These are phyloP conservation scores for Ophthalmolycus amberensis DNA, from an alignment of 2,113 vertebrate species.

Conservation along the genomic window DNA sequence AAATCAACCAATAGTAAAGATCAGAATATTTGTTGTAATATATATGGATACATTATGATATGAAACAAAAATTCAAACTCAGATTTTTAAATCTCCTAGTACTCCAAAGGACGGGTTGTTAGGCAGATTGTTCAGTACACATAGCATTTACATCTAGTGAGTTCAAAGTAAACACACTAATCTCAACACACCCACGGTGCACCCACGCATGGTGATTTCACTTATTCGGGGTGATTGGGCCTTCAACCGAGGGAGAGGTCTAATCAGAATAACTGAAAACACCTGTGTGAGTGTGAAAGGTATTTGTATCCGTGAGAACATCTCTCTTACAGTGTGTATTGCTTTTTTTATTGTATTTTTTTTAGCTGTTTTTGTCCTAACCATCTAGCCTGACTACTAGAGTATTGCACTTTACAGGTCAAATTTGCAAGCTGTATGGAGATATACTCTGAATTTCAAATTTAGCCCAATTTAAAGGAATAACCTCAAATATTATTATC, in stretches of 20 bases:
- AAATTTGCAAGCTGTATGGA: no score
- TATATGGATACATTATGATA: neutral
- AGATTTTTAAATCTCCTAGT: no score
- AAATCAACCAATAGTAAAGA: neutral
- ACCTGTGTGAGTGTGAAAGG: neutral
- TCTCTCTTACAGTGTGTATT: neutral
- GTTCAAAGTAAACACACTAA: neutral
- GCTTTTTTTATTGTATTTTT: neutral
- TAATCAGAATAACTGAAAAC: neutral
- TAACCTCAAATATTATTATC: neutral
- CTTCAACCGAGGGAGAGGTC: neutral
- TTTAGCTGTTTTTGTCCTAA: neutral
- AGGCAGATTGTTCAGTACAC: neutral
- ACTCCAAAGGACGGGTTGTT: neutral
- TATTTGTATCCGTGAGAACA: neutral
- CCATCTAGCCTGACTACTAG: neutral
- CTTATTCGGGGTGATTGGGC: slow-evolving; percentile 1
- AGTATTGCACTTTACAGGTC: neutral
- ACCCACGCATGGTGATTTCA: neutral
- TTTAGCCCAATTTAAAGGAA: neutral
- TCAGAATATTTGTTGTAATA: neutral
- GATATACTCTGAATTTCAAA: neutral
- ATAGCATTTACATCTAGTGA: neutral
- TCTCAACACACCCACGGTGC: neutral
- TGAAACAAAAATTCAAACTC: neutral